A percentile compares a stretch with the other conserved stretches of the same genome.
Evolutionary conservation across 2,888 invertebrate species (phyloP).

Genomic region (Drosophila barbarae): DNA sequence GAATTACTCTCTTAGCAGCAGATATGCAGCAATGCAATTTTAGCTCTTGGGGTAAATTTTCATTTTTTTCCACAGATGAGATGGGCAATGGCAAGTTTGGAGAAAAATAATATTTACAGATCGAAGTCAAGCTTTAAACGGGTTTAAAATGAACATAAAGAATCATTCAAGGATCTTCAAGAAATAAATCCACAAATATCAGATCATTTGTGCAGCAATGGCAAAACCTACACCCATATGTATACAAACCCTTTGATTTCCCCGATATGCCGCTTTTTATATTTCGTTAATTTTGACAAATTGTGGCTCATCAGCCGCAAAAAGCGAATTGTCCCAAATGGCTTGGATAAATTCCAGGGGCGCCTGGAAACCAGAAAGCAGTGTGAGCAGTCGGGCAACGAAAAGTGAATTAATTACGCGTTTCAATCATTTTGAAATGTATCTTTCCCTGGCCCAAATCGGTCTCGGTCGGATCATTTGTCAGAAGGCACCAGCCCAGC

Average conservation of each 20-base stretch:
- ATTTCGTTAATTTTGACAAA: slow-evolving; percentile 43
- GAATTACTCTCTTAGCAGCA: slow-evolving; percentile 48
- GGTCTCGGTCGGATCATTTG: slow-evolving; percentile 59
- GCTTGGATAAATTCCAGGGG: slow-evolving; percentile 23
- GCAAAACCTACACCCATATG: neutral
- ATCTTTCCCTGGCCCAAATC: slow-evolving; percentile 37
- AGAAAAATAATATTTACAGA: neutral
- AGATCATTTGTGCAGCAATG: neutral
- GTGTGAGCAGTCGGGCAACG: neutral
- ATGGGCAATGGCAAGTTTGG: neutral
- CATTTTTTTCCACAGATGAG: slow-evolving; percentile 8
- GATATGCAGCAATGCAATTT: slow-evolving; percentile 16
- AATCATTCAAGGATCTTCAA: neutral
- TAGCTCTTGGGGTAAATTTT: neutral
- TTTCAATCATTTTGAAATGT: slow-evolving; percentile 62
- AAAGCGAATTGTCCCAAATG: slow-evolving; percentile 34
- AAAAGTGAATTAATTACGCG: slow-evolving; percentile 57
- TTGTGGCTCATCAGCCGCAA: slow-evolving; percentile 29
- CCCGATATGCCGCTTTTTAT: slow-evolving; percentile 10
- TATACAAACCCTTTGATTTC: neutral
- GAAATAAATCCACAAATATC: neutral
- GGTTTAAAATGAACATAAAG: neutral
- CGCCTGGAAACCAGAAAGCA: slow-evolving; percentile 1
- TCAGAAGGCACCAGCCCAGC: slow-evolving; percentile 41
- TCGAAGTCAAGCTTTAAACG: neutral